Evolutionary conservation across 2,888 invertebrate species (phyloP).

Genomic region (Zele albiditarsus): DNA sequence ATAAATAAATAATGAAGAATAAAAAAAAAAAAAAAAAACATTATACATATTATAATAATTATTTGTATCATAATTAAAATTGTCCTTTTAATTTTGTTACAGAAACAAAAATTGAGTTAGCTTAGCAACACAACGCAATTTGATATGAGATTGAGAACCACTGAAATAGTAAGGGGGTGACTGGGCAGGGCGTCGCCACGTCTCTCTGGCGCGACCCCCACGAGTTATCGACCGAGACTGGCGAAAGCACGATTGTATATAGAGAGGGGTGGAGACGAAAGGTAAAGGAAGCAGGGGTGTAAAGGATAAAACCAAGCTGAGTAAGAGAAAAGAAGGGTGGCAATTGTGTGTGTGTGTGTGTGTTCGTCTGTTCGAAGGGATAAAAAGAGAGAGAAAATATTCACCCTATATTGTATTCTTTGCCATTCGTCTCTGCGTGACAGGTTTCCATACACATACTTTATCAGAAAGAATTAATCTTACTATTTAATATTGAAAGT

Average conservation of each 20-base stretch:
- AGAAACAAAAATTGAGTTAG: not conserved
- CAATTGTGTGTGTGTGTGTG: not conserved
- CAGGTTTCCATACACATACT: not conserved
- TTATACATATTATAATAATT: too few relatives aligned
- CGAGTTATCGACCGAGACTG: conserved; percentile 71
- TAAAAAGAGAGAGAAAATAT: conserved; percentile 31
- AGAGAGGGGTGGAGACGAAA: conserved; percentile 41
- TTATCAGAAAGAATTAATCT: not conserved
- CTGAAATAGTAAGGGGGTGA: conserved; percentile 64
- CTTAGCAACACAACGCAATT: conserved; percentile 28
- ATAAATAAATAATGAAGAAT: not conserved
- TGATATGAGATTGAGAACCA: conserved; percentile 65
- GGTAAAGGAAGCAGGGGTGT: conserved; percentile 14
- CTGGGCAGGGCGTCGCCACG: conserved; percentile 72
- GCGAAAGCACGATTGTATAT: conserved; percentile 45
- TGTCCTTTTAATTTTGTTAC: too few relatives aligned
- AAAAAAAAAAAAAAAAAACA: not conserved
- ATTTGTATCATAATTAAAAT: too few relatives aligned
- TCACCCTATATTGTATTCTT: conserved; percentile 3
- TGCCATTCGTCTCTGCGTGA: not conserved
- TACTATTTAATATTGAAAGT: not conserved
- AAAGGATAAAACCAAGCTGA: conserved; percentile 22
- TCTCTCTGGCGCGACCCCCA: conserved; percentile 70
- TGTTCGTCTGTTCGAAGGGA: conserved; percentile 11
- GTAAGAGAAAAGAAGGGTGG: conserved; percentile 26